A percentile compares a stretch with the other conserved stretches of the same genome.
Conservation (phyloP, 2,888 invertebrate species). For the Argynnis bischoffii region DNA sequence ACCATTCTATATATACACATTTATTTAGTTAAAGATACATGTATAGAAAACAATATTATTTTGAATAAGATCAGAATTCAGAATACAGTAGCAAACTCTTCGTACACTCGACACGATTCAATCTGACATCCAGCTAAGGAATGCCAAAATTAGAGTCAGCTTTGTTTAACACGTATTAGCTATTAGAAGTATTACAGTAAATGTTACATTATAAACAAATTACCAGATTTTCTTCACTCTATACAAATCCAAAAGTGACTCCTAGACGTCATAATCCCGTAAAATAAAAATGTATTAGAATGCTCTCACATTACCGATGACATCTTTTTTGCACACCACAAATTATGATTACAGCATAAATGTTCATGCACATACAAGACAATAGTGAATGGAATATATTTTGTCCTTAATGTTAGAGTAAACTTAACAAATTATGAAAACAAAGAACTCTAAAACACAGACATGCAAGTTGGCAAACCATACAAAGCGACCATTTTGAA, state of each 20-base stretch:
- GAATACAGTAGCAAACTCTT: slow-evolving; percentile 42
- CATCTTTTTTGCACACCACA: slow-evolving; percentile 70
- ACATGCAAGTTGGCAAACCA: slow-evolving; percentile 84
- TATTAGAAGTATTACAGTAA: slow-evolving; percentile 38
- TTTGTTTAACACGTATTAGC: slow-evolving; percentile 54
- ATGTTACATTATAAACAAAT: slow-evolving; percentile 44
- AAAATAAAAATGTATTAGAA: slow-evolving; percentile 71
- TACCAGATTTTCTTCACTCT: slow-evolving; percentile 67
- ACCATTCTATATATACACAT: too few species aligned
- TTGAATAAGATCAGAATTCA: slow-evolving; percentile 37
- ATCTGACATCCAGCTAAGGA: slow-evolving; percentile 73
- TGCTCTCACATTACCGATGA: slow-evolving; percentile 82
- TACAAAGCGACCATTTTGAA: slow-evolving; percentile 88
- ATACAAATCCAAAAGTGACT: slow-evolving; percentile 59
- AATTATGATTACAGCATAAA: slow-evolving; percentile 51
- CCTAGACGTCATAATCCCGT: slow-evolving; percentile 70
- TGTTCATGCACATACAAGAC: slow-evolving; percentile 50
- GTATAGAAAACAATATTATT: neutral
- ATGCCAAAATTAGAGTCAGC: slow-evolving; percentile 79
- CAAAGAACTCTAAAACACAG: slow-evolving; percentile 80
- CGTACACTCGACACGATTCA: slow-evolving; percentile 53
- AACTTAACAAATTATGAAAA: slow-evolving; percentile 68
- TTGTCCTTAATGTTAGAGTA: slow-evolving; percentile 54
- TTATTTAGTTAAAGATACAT: neutral
- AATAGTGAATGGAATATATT: slow-evolving; percentile 50